These are phyloP conservation scores for Merodon equestris DNA, from an alignment of 2,888 invertebrate species.

Conservation along the genomic window DNA sequence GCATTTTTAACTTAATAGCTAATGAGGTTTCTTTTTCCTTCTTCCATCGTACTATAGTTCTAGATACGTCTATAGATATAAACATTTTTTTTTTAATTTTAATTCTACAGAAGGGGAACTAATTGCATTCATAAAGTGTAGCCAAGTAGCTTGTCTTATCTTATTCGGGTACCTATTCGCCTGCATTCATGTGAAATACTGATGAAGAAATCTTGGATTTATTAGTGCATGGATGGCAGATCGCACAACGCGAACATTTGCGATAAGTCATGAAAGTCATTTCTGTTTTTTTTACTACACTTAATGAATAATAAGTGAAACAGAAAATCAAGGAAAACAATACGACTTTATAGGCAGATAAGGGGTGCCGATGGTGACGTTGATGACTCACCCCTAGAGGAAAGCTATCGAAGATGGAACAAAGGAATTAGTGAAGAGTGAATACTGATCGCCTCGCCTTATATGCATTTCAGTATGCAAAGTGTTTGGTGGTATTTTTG, in stretches of 20 bases:
- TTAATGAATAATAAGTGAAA: neutral
- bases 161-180: slow-evolving; percentile 25
- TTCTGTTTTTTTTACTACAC: no score
- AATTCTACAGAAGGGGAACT: no score
- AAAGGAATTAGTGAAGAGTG: neutral
- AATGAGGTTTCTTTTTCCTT: slow-evolving; percentile 10
- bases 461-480: slow-evolving; percentile 33
- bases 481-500: slow-evolving; percentile 45
- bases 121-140: slow-evolving; percentile 46
- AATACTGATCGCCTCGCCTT: neutral
- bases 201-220: slow-evolving; percentile 16
- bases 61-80: no score
- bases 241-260: no score
- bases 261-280: no score
- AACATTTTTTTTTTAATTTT: no score
- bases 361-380: slow-evolving; percentile 15
- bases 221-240: slow-evolving; percentile 9
- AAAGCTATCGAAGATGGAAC: neutral
- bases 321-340: neutral
- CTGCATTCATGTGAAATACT: slow-evolving; percentile 27
- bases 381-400: slow-evolving; percentile 34
- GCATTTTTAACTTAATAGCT: slow-evolving; percentile 18
- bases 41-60: no score
- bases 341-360: slow-evolving; percentile 20
- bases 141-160: slow-evolving; percentile 23